Conservation (phyloP, 2,797 vertebrate genomes). For the Cynopterus sphinx region DNA sequence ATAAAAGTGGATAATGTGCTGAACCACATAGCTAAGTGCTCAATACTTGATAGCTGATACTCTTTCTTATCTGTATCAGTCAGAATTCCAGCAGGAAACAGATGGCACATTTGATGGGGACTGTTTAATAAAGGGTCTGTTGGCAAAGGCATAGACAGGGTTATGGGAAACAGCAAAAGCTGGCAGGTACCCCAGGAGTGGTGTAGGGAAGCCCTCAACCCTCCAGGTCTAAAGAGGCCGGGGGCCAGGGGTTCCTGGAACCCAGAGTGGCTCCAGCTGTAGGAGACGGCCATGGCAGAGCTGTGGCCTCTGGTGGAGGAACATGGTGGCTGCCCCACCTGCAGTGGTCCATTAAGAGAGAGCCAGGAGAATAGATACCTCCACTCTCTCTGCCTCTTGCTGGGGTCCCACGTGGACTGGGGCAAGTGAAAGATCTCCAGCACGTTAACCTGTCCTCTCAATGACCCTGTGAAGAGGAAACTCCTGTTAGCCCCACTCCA, state of each 20-base stretch:
- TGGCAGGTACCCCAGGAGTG: not conserved
- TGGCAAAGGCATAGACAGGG: not conserved
- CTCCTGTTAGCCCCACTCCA: not conserved
- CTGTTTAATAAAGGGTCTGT: not conserved
- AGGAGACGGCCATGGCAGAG: not conserved
- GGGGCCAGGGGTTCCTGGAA: not conserved
- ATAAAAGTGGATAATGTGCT: not conserved
- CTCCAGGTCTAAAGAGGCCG: not conserved
- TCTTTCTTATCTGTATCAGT: not conserved
- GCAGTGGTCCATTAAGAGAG: not conserved
- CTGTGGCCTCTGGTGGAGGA: not conserved
- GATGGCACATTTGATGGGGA: fast-evolving
- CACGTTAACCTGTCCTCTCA: not conserved
- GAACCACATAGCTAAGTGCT: not conserved
- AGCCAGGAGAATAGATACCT: not conserved
- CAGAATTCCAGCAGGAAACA: not conserved
- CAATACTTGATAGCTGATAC: not conserved
- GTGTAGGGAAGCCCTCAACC: not conserved
- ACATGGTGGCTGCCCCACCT: not conserved
- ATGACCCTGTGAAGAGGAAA: not conserved
- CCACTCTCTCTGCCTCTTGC: not conserved
- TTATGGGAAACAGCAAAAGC: not conserved
- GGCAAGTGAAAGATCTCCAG: not conserved
- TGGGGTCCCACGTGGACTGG: not conserved
- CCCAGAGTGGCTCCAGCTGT: not conserved